A percentile compares a stretch with the other conserved stretches of the same genome.
phyloP scores from a whole-genome alignment of 2,888 invertebrate species.

The Caenorhabditis angaria region DNA sequence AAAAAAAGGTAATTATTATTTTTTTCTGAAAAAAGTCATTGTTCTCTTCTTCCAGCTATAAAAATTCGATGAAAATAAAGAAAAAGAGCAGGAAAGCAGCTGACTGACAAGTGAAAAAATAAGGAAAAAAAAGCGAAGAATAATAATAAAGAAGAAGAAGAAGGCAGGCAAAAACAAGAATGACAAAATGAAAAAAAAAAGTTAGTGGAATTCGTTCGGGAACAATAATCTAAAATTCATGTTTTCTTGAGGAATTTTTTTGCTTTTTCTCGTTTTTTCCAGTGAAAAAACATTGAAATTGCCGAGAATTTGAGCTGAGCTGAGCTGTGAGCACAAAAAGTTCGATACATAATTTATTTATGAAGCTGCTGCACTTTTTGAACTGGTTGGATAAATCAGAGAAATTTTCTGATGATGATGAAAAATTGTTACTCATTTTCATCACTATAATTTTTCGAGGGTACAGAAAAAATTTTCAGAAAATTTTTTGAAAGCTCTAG shows the following conservation, averaged over 20 bases:
- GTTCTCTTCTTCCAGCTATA: not conserved
- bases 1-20: no score
- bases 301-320: no score
- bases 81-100: not conserved
- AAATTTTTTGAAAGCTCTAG: not conserved
- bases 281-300: not conserved
- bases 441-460: not conserved
- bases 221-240: not conserved
- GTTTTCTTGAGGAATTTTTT: not conserved
- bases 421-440: no score
- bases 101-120: not conserved
- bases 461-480: not conserved
- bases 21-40: no score
- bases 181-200: constrained; percentile 9
- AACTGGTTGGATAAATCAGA: no score
- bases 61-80: no score
- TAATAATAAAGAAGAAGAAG: not conserved
- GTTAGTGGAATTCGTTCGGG: constrained; percentile 7
- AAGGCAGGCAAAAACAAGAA: constrained; percentile 10
- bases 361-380: not conserved
- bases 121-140: no score
- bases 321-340: not conserved
- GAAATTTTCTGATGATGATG: no score
- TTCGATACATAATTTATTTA: not conserved
- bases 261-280: not conserved